Evolutionary conservation across 2,797 vertebrate species (phyloP).

Genomic region (Diglossa cyanea): DNA sequence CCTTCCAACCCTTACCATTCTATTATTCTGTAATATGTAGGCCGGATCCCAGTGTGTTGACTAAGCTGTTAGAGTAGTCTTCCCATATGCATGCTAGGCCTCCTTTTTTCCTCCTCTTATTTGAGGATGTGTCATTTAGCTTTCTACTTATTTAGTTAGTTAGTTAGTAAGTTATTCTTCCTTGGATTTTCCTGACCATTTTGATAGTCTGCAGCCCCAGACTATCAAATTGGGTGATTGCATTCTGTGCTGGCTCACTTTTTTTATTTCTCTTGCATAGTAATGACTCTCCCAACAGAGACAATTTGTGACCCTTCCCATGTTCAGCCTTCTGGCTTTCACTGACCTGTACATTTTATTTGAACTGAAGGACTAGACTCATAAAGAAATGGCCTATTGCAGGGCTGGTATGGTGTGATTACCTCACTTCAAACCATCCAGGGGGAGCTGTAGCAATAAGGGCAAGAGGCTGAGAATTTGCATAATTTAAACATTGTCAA

Average conservation of each 20-base stretch:
- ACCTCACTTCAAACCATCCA: neutral
- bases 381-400: neutral
- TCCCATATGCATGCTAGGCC: neutral
- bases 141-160: neutral
- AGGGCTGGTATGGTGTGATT: neutral
- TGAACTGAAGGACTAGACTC: neutral
- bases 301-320: neutral
- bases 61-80: neutral
- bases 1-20: neutral
- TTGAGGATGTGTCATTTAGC: neutral
- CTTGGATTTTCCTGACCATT: neutral
- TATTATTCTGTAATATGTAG: neutral
- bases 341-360: neutral
- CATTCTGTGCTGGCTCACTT: neutral
- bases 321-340: neutral
- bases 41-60: neutral
- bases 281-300: neutral
- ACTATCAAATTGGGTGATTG: neutral
- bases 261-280: neutral
- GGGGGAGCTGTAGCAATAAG: neutral
- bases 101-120: neutral
- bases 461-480: neutral
- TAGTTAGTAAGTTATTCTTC: neutral
- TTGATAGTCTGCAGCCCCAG: neutral
- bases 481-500: neutral